A percentile compares a stretch with the other conserved stretches of the same genome.
Conservation (phyloP, 2,888 invertebrate genomes). For the Harpagoxenus sublaevis region DNA sequence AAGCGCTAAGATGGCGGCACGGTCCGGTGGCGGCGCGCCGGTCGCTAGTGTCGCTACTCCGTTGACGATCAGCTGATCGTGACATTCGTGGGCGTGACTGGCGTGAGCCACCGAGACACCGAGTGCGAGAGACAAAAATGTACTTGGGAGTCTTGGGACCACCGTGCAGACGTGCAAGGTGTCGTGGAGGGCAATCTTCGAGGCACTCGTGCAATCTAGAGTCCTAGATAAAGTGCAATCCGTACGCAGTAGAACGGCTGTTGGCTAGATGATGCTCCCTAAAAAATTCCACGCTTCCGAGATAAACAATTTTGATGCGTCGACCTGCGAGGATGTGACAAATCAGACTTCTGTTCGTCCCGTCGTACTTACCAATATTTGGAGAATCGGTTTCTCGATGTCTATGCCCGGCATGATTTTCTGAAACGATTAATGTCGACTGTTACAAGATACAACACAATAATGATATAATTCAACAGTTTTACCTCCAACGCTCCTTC, state of each 20-base stretch:
- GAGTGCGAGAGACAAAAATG: too few relatives aligned
- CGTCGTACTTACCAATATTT: slow-evolving; percentile 89
- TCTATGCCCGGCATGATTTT: slow-evolving; percentile 92
- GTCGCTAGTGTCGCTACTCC: not conserved
- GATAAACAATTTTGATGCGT: not conserved
- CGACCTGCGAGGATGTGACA: not conserved
- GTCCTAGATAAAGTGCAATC: too few relatives aligned
- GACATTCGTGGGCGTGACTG: not conserved
- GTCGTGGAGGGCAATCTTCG: too few relatives aligned
- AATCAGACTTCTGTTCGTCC: not conserved
- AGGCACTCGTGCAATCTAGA: too few relatives aligned
- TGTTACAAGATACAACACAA: not conserved
- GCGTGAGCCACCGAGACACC: too few relatives aligned
- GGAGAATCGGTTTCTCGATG: slow-evolving; percentile 92
- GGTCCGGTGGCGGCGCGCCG: too few relatives aligned
- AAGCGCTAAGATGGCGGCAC: slow-evolving; percentile 31
- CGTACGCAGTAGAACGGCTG: too few relatives aligned
- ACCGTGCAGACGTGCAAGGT: too few relatives aligned
- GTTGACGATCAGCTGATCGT: slow-evolving; percentile 24
- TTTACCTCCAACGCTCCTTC: slow-evolving; percentile 74
- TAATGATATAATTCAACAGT: not conserved
- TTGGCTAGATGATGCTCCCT: too few relatives aligned
- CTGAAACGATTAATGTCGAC: slow-evolving; percentile 84
- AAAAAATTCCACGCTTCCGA: too few relatives aligned
- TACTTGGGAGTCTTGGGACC: too few relatives aligned